Conservation (phyloP, 2,888 invertebrate species). For the Craniophora ligustri region DNA sequence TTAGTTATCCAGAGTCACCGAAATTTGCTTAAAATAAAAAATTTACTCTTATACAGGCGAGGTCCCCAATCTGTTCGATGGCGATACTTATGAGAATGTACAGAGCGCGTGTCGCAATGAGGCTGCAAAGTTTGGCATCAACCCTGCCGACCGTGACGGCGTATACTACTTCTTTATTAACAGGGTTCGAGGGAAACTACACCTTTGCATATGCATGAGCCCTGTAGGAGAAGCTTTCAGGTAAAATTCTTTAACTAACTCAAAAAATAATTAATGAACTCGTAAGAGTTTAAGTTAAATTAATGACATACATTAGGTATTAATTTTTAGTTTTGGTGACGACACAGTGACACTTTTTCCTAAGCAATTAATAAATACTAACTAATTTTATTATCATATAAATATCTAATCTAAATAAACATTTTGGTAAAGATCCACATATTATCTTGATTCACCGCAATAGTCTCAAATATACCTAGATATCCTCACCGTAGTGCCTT, state of each 20-base stretch:
- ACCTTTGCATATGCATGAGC: constrained; percentile 96
- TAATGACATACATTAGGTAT: too few species aligned
- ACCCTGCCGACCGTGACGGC: constrained; percentile 91
- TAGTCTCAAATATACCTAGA: not conserved
- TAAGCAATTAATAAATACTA: too few species aligned
- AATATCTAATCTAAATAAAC: too few species aligned
- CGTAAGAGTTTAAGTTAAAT: too few species aligned
- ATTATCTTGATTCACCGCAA: too few species aligned
- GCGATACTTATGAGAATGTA: constrained; percentile 95
- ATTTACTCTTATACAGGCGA: constrained; percentile 88
- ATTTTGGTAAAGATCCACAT: too few species aligned
- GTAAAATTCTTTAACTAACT: constrained; percentile 64
- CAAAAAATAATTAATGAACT: too few species aligned
- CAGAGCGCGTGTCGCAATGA: constrained; percentile 92
- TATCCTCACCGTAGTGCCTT: too few species aligned
- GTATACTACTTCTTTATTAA: constrained; percentile 96
- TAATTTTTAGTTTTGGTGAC: too few species aligned
- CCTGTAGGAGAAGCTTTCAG: constrained; percentile 96
- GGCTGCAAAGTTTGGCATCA: constrained; percentile 91
- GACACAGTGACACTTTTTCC: too few species aligned
- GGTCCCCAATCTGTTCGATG: constrained; percentile 96
- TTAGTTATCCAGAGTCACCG: not conserved
- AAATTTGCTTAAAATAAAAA: not conserved
- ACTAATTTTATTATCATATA: too few species aligned
- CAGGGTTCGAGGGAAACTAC: constrained; percentile 94